Base-by-base conservation (phyloP, 2,113 vertebrate genomes). In the Erinaceus europaeus region DNA sequence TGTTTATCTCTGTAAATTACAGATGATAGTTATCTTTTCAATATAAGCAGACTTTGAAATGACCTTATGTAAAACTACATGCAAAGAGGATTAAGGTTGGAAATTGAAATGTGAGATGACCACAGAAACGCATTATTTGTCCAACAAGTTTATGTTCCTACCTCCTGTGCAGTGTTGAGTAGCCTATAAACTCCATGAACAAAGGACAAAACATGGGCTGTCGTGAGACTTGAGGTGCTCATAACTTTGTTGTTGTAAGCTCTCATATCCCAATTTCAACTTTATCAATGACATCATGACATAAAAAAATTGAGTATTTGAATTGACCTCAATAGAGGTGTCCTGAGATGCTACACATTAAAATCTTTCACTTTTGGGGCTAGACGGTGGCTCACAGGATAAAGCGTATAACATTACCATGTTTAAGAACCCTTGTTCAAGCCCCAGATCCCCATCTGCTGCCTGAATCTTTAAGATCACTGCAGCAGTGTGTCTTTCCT, bases 241-340 rank as follows among this genome's bases (percentile, higher is more conserved):
- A 32, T 57, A 83, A 67, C 73, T 55, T 9, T n/a, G n/a, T n/a
- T n/a, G n/a, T n/a, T n/a, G n/a, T n/a, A n/a, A n/a, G n/a, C n/a
- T n/a, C n/a, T 0, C 34, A 27, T 52, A 20, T 8, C 81, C 71
- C 86, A 61, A 81, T 55, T 88, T 67, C 36, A 1, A 82, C 65
- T 88, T 52, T 79, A 67, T 6, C 67, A 2, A 0, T 42, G 90
- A 88, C 69, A 89, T 64, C 0, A 2, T 32, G 38, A 36, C 88
- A 88, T 77, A 59, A 84, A 62, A 83, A 86, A 12, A 92, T 85
- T 83, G 71, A 88, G 84, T 74, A 42, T 42, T 77, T 0, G 0
- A 44, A 36, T 48, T 0, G 0, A 89, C 71, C 29, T 85, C 61
- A 57, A 34, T 20, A 82, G 18, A 72, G 15, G 6, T 36, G 8